A percentile compares a stretch with the other conserved stretches of the same genome.
Evolutionary conservation across 2,113 vertebrate genomes (phyloP).

Genomic region (Bubo blakistoni): DNA sequence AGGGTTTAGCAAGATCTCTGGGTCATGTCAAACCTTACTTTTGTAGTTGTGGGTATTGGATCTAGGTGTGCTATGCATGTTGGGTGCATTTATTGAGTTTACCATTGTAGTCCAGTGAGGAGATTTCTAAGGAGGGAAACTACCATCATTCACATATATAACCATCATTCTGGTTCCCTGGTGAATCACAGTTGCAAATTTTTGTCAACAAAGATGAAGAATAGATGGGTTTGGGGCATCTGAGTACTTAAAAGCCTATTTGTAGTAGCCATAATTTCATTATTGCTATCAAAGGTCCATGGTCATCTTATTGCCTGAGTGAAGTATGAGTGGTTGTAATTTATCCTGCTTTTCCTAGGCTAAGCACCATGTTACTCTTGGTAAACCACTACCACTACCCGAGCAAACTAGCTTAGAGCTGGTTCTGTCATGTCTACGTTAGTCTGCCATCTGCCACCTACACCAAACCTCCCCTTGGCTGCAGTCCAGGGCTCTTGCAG

Average conservation of each 20-base stretch:
- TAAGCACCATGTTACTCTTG: background rate
- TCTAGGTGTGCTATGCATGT: background rate
- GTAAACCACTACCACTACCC: background rate
- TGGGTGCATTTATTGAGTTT: background rate
- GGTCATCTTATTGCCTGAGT: background rate
- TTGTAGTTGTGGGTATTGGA: background rate
- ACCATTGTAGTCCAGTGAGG: background rate
- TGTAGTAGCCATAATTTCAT: background rate
- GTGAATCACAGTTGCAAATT: background rate
- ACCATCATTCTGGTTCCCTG: background rate
- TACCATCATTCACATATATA: rapidly evolving
- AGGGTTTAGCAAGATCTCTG: background rate
- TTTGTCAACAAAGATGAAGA: background rate
- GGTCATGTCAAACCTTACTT: background rate
- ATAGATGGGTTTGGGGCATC: background rate
- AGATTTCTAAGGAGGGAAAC: background rate
- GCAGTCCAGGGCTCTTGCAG: background rate
- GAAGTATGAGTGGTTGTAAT: background rate
- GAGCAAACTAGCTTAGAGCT: background rate
- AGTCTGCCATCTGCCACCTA: slow-evolving; percentile 36
- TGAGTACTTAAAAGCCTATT: background rate
- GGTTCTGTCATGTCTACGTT: background rate
- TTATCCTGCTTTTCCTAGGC: background rate
- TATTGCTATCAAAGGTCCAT: background rate
- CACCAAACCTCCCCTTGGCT: slow-evolving; percentile 9